Evolutionary conservation across 1,140 invertebrate species (phyloP), one percentile per base, ranked within the genome.

Genomic region (Drosophila bipectinata): DNA sequence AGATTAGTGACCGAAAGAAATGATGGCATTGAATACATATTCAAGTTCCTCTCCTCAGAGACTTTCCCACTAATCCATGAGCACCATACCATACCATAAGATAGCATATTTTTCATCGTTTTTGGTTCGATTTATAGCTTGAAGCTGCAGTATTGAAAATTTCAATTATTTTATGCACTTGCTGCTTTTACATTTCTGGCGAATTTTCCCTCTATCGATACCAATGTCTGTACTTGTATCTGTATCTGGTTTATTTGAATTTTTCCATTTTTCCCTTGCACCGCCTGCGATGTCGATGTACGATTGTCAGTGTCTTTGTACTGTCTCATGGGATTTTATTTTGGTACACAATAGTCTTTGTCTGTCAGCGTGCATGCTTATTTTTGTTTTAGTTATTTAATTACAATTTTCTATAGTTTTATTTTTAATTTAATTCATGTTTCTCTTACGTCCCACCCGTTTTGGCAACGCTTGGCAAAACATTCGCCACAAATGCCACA

Each of bases 371-470:
- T 44, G 64, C 56, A 51, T 73, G 64, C 61, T 64, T 80, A 79
- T 77, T 82, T 87, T 67, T 81, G 48, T 72, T 64, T 75, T 72
- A 82, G 82, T 85, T 82, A 82, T 85, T 85, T 87, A 78, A 87
- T 82, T 87, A 76, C 78, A 85, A 56, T 72, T 64, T 72, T 77
- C 64, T 78, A 56, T 57, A 82, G 73, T 63, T 81, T 87, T 87
- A 85, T 87, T 85, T 87, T 77, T 81, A 87, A 77, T 74, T 85
- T 78, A 85, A 81, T 81, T 81, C 77, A 77, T 77, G 63, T 56
- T 77, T 74, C 56, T 63, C 34, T 45, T 55, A 32, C 54, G 14
- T 48, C 52, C 59, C 66, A 54, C 26, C 51, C 56, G 61, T 68
- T 53, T 49, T 63, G 41, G 45, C 39, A 76, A 59, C 72, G 60